These are phyloP conservation scores for Chelidonichthys spinosus DNA, from an alignment of 2,797 vertebrate species.

Conservation along the genomic window DNA sequence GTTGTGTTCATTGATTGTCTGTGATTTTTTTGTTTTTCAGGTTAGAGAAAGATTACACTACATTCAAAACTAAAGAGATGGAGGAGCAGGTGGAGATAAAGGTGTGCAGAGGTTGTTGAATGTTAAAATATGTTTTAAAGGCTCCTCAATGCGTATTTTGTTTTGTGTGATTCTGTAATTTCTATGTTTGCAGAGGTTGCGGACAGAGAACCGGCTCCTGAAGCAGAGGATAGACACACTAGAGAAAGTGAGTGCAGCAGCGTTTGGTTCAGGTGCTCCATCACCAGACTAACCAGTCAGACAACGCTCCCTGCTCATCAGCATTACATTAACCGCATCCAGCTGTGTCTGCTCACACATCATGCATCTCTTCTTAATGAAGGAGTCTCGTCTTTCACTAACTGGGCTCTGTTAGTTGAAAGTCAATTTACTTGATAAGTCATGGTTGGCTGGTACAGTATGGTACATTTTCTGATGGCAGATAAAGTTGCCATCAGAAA, in stretches of 20 bases:
- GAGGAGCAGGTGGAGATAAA: slow-evolving; percentile 99
- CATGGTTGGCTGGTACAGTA: slow-evolving; percentile 7
- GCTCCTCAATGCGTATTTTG: not conserved
- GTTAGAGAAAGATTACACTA: slow-evolving; percentile 99
- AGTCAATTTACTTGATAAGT: slow-evolving; percentile 24
- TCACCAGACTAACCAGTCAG: slow-evolving; percentile 28
- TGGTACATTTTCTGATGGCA: slow-evolving; percentile 17
- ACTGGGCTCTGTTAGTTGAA: slow-evolving; percentile 59
- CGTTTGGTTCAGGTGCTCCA: not conserved
- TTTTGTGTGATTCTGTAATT: not conserved
- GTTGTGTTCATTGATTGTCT: slow-evolving; percentile 1
- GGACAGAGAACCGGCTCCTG: slow-evolving; percentile 96
- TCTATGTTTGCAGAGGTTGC: slow-evolving; percentile 88
- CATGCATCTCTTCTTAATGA: slow-evolving; percentile 40
- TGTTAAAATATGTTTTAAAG: not conserved
- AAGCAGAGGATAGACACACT: slow-evolving; percentile 98
- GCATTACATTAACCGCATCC: slow-evolving; percentile 65
- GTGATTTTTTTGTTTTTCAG: slow-evolving; percentile 72
- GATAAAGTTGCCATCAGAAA: not conserved
- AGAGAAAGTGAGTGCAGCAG: slow-evolving; percentile 93
- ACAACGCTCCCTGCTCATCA: slow-evolving; percentile 46
- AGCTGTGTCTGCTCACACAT: slow-evolving; percentile 48
- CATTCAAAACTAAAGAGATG: slow-evolving; percentile 99
- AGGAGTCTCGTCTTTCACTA: slow-evolving; percentile 68
- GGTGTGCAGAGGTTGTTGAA: slow-evolving; percentile 78